A percentile compares a stretch with the other conserved stretches of the same genome.
These are phyloP conservation scores for Metellina segmentata DNA, from an alignment of 2,888 invertebrate genomes.

Conservation along the genomic window DNA sequence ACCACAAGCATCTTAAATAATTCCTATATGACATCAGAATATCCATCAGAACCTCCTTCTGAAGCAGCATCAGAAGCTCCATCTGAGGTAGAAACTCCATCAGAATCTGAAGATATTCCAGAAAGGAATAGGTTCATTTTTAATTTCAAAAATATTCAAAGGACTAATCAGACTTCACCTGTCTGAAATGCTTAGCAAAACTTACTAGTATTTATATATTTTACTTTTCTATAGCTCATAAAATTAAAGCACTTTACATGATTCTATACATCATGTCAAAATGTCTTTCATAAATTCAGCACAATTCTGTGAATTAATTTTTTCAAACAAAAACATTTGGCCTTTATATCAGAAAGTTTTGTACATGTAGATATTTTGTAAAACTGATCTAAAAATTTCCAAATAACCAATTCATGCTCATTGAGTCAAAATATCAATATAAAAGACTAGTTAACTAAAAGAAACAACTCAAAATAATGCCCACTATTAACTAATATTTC, in stretches of 20 bases:
- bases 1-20: constrained; percentile 64
- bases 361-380: too few species aligned
- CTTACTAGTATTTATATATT: constrained; percentile 50
- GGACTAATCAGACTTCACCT: constrained; percentile 75
- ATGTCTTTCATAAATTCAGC: constrained; percentile 64
- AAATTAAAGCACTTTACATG: constrained; percentile 54
- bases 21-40: constrained; percentile 61
- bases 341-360: too few species aligned
- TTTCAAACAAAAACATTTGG: background rate
- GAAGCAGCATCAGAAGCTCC: constrained; percentile 73
- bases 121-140: constrained; percentile 68
- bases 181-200: constrained; percentile 48
- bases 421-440: too few species aligned
- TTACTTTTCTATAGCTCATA: constrained; percentile 43
- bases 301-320: constrained; percentile 5
- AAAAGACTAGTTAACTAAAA: too few species aligned
- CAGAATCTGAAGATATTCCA: constrained; percentile 68
- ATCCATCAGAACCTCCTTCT: constrained; percentile 73
- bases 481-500: too few species aligned
- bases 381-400: too few species aligned
- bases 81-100: constrained; percentile 73
- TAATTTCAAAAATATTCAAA: constrained; percentile 66
- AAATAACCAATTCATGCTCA: too few species aligned
- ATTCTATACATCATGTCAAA: constrained; percentile 74
- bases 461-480: too few species aligned